These are phyloP conservation scores for Araneus ventricosus DNA, from an alignment of 1,140 invertebrate genomes.

Conservation along the genomic window DNA sequence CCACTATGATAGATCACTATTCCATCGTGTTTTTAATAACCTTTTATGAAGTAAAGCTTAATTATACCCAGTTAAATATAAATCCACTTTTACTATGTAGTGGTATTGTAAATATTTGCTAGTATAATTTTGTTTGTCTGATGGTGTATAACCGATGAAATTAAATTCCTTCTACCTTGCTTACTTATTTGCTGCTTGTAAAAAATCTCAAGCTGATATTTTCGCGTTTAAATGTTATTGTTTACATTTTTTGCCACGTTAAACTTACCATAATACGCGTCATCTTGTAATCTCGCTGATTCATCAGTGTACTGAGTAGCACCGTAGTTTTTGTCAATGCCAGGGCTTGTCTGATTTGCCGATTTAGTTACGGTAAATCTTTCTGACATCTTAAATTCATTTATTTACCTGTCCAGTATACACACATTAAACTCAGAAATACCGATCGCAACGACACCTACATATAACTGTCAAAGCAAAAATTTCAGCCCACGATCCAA, in stretches of 20 bases:
- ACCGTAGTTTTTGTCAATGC: slow-evolving; percentile 61
- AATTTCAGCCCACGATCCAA: neutral
- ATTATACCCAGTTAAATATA: no score
- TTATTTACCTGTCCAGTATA: neutral
- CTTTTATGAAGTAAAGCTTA: no score
- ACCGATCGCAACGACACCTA: neutral
- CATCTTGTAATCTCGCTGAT: slow-evolving; percentile 61
- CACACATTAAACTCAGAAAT: neutral
- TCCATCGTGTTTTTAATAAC: no score
- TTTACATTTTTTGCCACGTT: slow-evolving; percentile 64
- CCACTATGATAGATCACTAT: no score
- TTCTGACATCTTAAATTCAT: slow-evolving; percentile 54
- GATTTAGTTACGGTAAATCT: slow-evolving; percentile 69
- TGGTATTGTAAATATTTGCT: no score
- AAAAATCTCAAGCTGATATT: no score
- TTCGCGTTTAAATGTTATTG: neutral
- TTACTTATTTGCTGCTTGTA: no score
- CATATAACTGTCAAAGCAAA: neutral
- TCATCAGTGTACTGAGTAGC: slow-evolving; percentile 50
- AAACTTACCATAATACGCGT: slow-evolving; percentile 65
- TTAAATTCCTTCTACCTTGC: no score
- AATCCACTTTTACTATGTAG: no score
- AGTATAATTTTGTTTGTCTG: no score
- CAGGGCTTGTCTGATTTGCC: neutral
- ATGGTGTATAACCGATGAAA: no score